Evolutionary conservation across 2,888 invertebrate species (phyloP).

Genomic region (Calliopum simillimum): DNA sequence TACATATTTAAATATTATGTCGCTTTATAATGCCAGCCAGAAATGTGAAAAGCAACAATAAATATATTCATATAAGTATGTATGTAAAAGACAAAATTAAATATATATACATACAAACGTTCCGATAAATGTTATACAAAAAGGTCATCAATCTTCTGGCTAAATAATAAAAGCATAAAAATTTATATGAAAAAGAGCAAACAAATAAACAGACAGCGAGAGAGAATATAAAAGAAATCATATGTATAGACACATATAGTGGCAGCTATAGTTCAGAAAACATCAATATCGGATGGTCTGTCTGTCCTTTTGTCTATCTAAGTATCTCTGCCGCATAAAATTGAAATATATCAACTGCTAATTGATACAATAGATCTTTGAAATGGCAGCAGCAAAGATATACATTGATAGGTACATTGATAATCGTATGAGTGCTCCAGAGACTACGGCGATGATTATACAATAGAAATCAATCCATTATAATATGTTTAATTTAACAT

Average conservation of each 20-base stretch:
- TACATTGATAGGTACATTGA: neutral
- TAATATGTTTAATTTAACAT: too few species aligned
- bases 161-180: conserved; percentile 2
- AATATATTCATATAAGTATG: neutral
- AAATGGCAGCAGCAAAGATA: neutral
- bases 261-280: neutral
- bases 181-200: neutral
- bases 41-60: neutral
- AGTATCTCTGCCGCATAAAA: neutral
- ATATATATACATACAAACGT: conserved; percentile 9
- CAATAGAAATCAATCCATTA: too few species aligned
- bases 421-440: too few species aligned
- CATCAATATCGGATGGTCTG: conserved; percentile 8
- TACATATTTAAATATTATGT: conserved; percentile 1
- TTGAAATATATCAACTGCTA: conserved; percentile 11
- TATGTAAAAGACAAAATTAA: neutral
- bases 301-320: too few species aligned
- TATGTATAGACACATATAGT: neutral
- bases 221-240: neutral
- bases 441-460: too few species aligned
- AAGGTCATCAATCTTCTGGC: conserved; percentile 24
- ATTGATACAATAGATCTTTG: conserved; percentile 20
- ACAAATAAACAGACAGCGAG: neutral
- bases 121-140: conserved; percentile 18
- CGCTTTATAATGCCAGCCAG: neutral